Percentiles rank a stretch among this genome's conserved stretches.
phyloP scores from a whole-genome alignment of 1,140 invertebrate genomes.

The Camponotus vicinus region DNA sequence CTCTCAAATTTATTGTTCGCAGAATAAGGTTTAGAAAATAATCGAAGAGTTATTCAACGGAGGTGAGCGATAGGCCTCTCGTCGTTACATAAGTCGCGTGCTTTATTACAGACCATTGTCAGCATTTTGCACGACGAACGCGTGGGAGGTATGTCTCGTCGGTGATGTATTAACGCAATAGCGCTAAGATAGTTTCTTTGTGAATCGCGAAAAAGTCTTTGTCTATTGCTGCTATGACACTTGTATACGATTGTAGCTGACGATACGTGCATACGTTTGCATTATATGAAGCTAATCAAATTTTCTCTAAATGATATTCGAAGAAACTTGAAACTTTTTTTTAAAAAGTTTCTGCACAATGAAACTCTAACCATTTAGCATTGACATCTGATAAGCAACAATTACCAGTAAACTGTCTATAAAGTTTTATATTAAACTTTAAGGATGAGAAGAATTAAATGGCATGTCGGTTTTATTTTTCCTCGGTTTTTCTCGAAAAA shows the following conservation, averaged over 20 bases:
- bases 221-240: constrained; percentile 17
- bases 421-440: too few relatives aligned
- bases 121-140: constrained; percentile 34
- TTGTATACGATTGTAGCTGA: neutral
- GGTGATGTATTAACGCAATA: constrained; percentile 61
- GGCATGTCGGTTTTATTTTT: too few relatives aligned
- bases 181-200: constrained; percentile 53
- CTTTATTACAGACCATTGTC: constrained; percentile 60
- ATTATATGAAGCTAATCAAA: neutral
- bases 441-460: too few relatives aligned
- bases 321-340: neutral
- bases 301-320: neutral
- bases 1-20: too few relatives aligned
- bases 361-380: too few relatives aligned
- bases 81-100: constrained; percentile 60
- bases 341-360: neutral
- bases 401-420: too few relatives aligned
- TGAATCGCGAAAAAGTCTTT: constrained; percentile 45
- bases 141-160: constrained; percentile 36
- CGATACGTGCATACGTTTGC: constrained; percentile 12
- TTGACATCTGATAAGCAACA: too few relatives aligned
- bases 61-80: neutral
- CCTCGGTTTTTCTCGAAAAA: too few relatives aligned
- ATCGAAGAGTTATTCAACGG: too few relatives aligned
- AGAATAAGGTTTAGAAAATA: too few relatives aligned